Evolutionary conservation across 2,888 invertebrate species (phyloP).

Genomic region (Hipparchia sbordonii): DNA sequence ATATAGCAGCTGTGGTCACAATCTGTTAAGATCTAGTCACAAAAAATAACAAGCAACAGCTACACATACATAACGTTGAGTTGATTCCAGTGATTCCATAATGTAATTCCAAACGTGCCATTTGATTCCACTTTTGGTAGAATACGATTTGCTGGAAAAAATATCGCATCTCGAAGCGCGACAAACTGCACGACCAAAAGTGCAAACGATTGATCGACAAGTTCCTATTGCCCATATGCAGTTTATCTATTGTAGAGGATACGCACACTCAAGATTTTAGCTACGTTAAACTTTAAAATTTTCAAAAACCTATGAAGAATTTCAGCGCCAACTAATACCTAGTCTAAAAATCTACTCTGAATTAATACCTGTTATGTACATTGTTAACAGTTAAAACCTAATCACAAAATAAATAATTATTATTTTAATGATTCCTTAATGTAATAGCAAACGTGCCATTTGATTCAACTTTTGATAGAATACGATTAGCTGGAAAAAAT

Average conservation of each 20-base stretch:
- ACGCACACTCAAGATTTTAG: constrained; percentile 1
- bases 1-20: neutral
- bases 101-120: constrained; percentile 20
- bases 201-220: constrained; percentile 24
- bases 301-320: neutral
- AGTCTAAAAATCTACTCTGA: too few relatives aligned
- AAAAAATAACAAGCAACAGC: constrained; percentile 3
- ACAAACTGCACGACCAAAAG: constrained; percentile 26
- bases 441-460: constrained; percentile 17
- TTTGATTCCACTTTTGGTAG: constrained; percentile 20
- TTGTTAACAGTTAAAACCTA: too few relatives aligned
- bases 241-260: constrained; percentile 8
- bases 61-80: constrained; percentile 3
- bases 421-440: constrained; percentile 8
- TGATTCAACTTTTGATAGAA: constrained; percentile 16
- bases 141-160: constrained; percentile 17
- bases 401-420: too few relatives aligned
- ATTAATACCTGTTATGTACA: too few relatives aligned
- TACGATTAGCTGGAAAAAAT: neutral
- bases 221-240: constrained; percentile 28
- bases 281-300: neutral
- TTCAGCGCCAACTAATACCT: too few relatives aligned
- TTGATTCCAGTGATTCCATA: constrained; percentile 11
- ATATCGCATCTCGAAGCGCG: constrained; percentile 24
- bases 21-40: neutral